Base-by-base conservation (phyloP, 2,113 vertebrate species). In the Tinamus guttatus region DNA sequence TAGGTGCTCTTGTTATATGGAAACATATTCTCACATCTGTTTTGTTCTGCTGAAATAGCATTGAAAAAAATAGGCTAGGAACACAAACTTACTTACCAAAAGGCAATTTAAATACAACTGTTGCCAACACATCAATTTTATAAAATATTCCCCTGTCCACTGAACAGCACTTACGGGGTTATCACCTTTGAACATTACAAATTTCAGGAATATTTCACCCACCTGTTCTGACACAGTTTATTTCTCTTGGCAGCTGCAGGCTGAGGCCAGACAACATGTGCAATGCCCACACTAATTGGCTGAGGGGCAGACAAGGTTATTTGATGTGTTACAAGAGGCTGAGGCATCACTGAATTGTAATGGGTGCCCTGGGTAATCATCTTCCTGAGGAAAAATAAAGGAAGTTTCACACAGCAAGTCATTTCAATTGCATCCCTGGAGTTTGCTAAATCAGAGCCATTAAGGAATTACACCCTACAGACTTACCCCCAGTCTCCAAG, bases 221-320 rank as follows among this genome's bases (percentile, higher is more conserved):
- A 99, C 99, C 99, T 99, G 98, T 99, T 99, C 90, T 98, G 97
- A 97, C 98, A 99, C 70, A 98, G 98, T 97, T 98, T 99, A 92
- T 98, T 98, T 97, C 99, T 99, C 97, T 99, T 99, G 95, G 98
- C 98, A 95, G 98, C 97, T 90, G 99, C 98, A 91, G 98, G 99
- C 96, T 99, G 99, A 73, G 99, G 99, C 99, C 99, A 99, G 95
- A 99, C 98, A 81, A 99, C 99, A 40, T 99, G 99, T 97, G 99
- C 99, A 89, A 99, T 99, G 96, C 99, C 99, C 98, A 99, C 98
- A 73, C 99, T 99, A 96, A 99, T 98, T 82, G 99, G 99, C 97
- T 99, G 99, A 94, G 99, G 99, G 94, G 99, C 99, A 47, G 99
- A 99, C 96, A 99, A 97, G 93, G 99, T 98, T 98, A 99, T 99